A percentile compares a stretch with the other conserved stretches of the same genome.
These are phyloP conservation scores for Caenorhabditis drosophilae DNA, from an alignment of 2,888 invertebrate genomes.

Conservation along the genomic window DNA sequence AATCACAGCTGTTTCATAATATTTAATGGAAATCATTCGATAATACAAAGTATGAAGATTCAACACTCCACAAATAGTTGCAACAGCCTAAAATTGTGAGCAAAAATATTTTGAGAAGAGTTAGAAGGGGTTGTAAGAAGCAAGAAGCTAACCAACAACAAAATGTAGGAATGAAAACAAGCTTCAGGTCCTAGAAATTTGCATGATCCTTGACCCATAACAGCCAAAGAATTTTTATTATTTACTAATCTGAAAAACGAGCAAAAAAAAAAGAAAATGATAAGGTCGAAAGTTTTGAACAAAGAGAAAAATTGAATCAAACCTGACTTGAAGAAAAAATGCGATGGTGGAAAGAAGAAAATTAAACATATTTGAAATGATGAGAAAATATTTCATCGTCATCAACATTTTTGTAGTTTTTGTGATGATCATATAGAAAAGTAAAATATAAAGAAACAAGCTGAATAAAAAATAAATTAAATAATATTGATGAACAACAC, in stretches of 20 bases:
- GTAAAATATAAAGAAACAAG: too few relatives aligned
- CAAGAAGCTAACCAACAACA: conserved; percentile 13
- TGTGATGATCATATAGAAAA: neutral
- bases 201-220: conserved; percentile 23
- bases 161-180: conserved; percentile 22
- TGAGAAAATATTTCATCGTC: neutral
- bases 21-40: conserved; percentile 15
- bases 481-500: neutral
- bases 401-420: neutral
- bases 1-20: neutral
- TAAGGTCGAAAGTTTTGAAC: too few relatives aligned
- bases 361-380: neutral
- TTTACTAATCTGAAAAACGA: conserved; percentile 18
- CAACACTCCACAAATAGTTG: neutral
- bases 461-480: neutral
- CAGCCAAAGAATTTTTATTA: conserved; percentile 15
- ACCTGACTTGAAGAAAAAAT: neutral
- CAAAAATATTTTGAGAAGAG: neutral
- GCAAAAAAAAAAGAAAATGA: too few relatives aligned
- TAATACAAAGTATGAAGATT: conserved; percentile 2
- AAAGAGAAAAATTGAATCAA: too few relatives aligned
- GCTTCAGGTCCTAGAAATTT: conserved; percentile 7
- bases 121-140: neutral
- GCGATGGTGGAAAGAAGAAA: neutral
- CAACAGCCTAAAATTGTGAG: neutral